A percentile compares a stretch with the other conserved stretches of the same genome.
Evolutionary conservation across 2,797 vertebrate genomes (phyloP).

Genomic region (Platyrinchus mystaceus): DNA sequence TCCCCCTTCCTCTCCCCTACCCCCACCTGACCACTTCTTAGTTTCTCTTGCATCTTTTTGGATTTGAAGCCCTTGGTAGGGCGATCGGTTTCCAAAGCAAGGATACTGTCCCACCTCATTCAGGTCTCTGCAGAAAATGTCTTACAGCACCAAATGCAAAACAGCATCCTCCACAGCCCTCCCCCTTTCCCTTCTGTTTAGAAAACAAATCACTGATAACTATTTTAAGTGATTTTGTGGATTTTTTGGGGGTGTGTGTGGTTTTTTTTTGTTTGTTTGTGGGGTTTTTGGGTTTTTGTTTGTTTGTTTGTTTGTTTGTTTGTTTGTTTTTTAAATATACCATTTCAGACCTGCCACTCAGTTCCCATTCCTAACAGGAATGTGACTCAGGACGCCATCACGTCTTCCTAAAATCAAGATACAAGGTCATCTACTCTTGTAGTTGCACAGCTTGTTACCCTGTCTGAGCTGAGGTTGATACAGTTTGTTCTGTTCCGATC

Average conservation of each 20-base stretch:
- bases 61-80: background rate
- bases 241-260: background rate
- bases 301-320: no score
- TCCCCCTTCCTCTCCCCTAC: no score
- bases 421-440: background rate
- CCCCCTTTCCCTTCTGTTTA: background rate
- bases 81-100: background rate
- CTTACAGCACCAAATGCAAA: background rate
- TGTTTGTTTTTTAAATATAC: accelerated
- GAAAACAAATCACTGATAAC: background rate
- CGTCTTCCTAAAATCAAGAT: background rate
- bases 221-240: background rate
- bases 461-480: background rate
- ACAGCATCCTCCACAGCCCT: background rate
- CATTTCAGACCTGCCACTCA: accelerated
- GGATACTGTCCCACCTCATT: background rate
- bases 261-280: no score
- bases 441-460: background rate
- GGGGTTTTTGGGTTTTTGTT: no score
- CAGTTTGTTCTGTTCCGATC: accelerated
- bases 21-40: accelerated
- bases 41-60: background rate
- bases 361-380: background rate
- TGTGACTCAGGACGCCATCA: no score
- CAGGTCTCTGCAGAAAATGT: background rate